A percentile compares a stretch with the other conserved stretches of the same genome.
These are phyloP conservation scores for Araneus ventricosus DNA, from an alignment of 1,140 invertebrate genomes.

Conservation along the genomic window DNA sequence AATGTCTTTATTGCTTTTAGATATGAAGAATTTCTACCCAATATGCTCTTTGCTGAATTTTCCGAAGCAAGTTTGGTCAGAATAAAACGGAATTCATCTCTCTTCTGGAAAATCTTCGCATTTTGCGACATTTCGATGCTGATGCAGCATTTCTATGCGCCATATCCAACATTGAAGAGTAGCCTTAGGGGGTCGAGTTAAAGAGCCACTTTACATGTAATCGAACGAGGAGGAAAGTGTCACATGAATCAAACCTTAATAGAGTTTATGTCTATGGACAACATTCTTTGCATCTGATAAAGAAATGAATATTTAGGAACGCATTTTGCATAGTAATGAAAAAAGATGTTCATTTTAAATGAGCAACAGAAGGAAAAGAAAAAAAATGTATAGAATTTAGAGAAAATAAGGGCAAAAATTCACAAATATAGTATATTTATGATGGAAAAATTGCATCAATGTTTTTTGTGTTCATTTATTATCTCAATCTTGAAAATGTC, in stretches of 20 bases:
- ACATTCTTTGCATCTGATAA: neutral
- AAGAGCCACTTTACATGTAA: conserved; percentile 24
- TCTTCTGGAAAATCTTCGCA: neutral
- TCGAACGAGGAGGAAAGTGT: neutral
- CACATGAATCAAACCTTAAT: conserved; percentile 6
- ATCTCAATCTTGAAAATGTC: too few species aligned
- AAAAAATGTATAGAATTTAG: neutral
- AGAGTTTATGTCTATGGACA: neutral
- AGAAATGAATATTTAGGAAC: neutral
- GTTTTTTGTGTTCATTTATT: too few species aligned
- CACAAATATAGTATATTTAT: too few species aligned
- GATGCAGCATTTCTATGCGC: neutral
- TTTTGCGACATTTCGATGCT: conserved; percentile 11
- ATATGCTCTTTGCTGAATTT: too few species aligned
- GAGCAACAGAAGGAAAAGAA: neutral
- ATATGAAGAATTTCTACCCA: too few species aligned
- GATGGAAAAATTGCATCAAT: too few species aligned
- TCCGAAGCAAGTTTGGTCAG: too few species aligned
- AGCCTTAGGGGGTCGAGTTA: neutral
- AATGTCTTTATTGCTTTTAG: too few species aligned
- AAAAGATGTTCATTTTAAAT: neutral
- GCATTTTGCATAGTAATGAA: neutral
- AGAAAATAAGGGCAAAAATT: neutral
- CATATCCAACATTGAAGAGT: neutral
- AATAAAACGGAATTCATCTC: neutral